A percentile compares a stretch with the other conserved stretches of the same genome.
These are phyloP conservation scores for Nemopilema nomurai DNA, from an alignment of 30 jellyfish, hydroid and myxozoan genomes.

Conservation along the genomic window DNA sequence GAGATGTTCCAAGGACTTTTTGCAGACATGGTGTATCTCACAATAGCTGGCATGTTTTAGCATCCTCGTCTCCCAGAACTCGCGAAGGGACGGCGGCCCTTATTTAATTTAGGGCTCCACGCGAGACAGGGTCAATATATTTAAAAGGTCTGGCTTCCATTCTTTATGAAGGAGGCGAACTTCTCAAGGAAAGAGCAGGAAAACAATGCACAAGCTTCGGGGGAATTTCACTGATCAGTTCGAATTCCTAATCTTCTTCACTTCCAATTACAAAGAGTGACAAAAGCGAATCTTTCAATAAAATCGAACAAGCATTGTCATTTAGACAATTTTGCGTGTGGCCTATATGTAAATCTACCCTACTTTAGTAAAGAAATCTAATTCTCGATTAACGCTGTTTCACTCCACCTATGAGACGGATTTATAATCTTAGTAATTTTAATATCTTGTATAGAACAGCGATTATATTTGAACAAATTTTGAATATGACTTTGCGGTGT, in stretches of 20 bases:
- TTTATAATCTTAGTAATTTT: constrained; percentile 2
- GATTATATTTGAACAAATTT: neutral
- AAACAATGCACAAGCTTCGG: neutral
- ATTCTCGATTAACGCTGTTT: neutral
- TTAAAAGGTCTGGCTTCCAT: neutral
- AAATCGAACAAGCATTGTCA: neutral
- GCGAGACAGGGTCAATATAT: neutral
- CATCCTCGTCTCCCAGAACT: too few relatives aligned
- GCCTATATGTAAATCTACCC: constrained; percentile 9
- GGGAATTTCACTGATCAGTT: neutral
- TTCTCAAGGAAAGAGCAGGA: neutral
- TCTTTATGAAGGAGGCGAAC: neutral
- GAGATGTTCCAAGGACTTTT: too few relatives aligned
- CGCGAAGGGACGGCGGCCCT: neutral
- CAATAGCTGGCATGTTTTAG: too few relatives aligned
- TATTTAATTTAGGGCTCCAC: neutral
- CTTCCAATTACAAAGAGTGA: neutral
- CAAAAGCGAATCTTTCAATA: neutral
- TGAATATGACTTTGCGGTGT: neutral
- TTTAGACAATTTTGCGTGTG: constrained; percentile 23
- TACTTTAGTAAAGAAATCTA: constrained; percentile 11
- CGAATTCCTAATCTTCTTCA: neutral
- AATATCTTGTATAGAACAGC: constrained; percentile 2
- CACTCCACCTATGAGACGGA: constrained; percentile 18
- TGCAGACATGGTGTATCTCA: too few relatives aligned